Percentiles rank a stretch among this genome's conserved stretches.
These are phyloP conservation scores for Argyrosomus japonicus DNA, from an alignment of 2,113 vertebrate genomes.

Conservation along the genomic window DNA sequence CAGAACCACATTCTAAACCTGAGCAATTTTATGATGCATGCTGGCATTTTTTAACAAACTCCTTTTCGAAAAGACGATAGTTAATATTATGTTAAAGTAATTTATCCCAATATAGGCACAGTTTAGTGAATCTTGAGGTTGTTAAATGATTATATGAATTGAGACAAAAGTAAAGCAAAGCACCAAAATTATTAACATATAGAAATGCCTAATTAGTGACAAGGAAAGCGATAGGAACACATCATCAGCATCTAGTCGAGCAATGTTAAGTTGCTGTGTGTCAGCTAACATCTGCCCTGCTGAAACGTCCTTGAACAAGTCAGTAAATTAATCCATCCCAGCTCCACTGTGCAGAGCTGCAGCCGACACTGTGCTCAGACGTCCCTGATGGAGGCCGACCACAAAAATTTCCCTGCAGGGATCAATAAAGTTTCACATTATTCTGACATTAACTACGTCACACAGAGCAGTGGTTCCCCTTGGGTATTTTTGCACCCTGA, in stretches of 20 bases:
- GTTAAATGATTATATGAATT: neutral
- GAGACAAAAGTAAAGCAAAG: neutral
- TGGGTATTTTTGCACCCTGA: slow-evolving; percentile 29
- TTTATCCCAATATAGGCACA: neutral
- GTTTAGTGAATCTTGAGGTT: neutral
- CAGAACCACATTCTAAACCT: neutral
- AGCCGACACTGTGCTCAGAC: slow-evolving; percentile 15
- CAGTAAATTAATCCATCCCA: slow-evolving; percentile 44
- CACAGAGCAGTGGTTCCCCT: slow-evolving; percentile 17
- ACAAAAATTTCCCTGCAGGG: slow-evolving; percentile 63
- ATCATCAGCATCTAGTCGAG: slow-evolving; percentile 17
- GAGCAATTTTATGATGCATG: neutral
- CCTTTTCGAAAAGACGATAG: neutral
- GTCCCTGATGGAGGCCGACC: slow-evolving; percentile 19
- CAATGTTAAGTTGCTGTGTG: neutral
- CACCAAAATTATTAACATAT: neutral
- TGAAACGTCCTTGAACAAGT: slow-evolving; percentile 58
- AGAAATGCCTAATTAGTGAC: neutral
- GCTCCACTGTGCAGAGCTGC: slow-evolving; percentile 23
- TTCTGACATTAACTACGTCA: slow-evolving; percentile 51
- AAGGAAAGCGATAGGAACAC: neutral
- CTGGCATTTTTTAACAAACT: neutral
- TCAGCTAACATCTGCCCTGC: slow-evolving; percentile 37
- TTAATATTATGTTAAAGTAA: neutral
- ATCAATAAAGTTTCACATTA: slow-evolving; percentile 66